These are phyloP conservation scores for Ichneumon xanthorius DNA, from an alignment of 2,888 invertebrate species.

Conservation along the genomic window DNA sequence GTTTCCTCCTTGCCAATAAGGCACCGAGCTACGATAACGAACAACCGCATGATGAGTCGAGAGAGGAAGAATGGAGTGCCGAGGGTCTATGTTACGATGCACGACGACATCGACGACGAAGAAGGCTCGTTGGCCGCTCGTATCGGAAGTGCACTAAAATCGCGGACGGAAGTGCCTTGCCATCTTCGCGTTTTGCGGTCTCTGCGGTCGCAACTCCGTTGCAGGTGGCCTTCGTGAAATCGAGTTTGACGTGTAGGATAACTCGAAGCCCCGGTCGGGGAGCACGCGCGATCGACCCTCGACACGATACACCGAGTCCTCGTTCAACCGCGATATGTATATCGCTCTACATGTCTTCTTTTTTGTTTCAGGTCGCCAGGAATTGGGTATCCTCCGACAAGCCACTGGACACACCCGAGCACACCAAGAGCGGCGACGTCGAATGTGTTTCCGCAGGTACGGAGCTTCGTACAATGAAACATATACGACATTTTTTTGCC, in stretches of 20 bases:
- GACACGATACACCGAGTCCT: slow-evolving; percentile 37
- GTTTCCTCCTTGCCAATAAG: slow-evolving; percentile 35
- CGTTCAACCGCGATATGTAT: slow-evolving; percentile 38
- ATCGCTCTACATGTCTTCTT: slow-evolving; percentile 17
- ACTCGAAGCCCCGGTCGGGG: slow-evolving; percentile 50
- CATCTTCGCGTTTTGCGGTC: slow-evolving; percentile 74
- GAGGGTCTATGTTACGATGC: slow-evolving; percentile 18
- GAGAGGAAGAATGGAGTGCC: not conserved
- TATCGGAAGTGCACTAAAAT: slow-evolving; percentile 61
- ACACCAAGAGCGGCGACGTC: slow-evolving; percentile 86
- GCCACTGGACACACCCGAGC: slow-evolving; percentile 86
- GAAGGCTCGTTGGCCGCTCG: slow-evolving; percentile 23
- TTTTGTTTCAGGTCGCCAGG: slow-evolving; percentile 85
- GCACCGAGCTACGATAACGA: slow-evolving; percentile 3
- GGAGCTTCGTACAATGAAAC: not conserved
- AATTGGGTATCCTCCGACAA: slow-evolving; percentile 88
- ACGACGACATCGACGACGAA: slow-evolving; percentile 26
- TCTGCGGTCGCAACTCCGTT: slow-evolving; percentile 77
- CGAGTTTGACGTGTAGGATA: slow-evolving; percentile 27
- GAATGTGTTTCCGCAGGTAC: slow-evolving; percentile 88
- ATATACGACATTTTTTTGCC: not conserved
- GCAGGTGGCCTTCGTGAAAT: slow-evolving; percentile 64
- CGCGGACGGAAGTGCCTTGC: slow-evolving; percentile 71
- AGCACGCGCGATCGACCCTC: slow-evolving; percentile 12
- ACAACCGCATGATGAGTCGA: slow-evolving; percentile 10